Conservation (phyloP, 2,113 vertebrate genomes). For the Ochotona princeps region DNA sequence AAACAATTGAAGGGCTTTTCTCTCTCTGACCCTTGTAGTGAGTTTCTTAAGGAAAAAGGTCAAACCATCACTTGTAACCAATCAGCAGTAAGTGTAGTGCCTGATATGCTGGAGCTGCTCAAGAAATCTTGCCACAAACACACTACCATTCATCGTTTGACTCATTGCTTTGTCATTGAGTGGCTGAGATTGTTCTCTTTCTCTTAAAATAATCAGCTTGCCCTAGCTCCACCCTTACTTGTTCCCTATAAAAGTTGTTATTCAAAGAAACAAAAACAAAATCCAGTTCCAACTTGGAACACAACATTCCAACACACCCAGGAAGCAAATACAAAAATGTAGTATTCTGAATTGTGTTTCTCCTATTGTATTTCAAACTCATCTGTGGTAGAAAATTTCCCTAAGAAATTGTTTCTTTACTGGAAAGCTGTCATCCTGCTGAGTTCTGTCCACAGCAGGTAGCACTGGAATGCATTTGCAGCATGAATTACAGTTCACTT, state of each 20-base stretch:
- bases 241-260: constrained; percentile 57
- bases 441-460: neutral
- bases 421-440: constrained; percentile 40
- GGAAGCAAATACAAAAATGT: constrained; percentile 6
- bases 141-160: neutral
- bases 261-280: constrained; percentile 62
- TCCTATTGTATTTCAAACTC: constrained; percentile 1
- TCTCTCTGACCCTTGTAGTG: neutral
- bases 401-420: neutral
- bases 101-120: neutral
- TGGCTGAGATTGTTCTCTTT: neutral
- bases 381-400: neutral
- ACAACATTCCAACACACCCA: constrained; percentile 39
- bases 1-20: neutral
- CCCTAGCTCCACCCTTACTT: constrained; percentile 5
- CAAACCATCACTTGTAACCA: neutral
- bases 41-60: neutral
- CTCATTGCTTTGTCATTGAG: neutral
- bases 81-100: neutral
- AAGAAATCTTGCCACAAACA: neutral
- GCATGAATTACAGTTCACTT: neutral
- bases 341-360: neutral
- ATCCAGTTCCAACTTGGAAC: neutral
- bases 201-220: constrained; percentile 30
- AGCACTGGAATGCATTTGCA: neutral